Conservation (phyloP, 2,797 vertebrate species). For the Bryconaethiops microstoma region DNA sequence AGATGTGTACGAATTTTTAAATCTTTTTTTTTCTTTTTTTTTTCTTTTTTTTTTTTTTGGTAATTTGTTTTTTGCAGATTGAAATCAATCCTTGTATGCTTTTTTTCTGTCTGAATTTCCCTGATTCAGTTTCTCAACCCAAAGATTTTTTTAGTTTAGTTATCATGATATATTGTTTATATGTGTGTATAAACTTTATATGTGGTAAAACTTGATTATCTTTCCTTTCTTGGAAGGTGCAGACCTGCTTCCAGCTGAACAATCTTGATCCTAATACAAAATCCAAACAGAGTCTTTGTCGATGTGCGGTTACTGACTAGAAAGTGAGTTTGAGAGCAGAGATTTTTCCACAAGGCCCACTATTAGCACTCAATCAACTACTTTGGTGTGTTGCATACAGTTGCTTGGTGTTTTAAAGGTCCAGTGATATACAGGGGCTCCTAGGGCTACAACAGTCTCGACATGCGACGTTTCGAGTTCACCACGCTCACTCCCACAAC, state of each 20-base stretch:
- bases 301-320: constrained; percentile 39
- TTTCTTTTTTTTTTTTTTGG: constrained; percentile 18
- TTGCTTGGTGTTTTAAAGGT: too few relatives aligned
- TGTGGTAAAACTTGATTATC: constrained; percentile 63
- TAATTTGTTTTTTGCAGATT: constrained; percentile 51
- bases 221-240: constrained; percentile 67
- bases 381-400: too few relatives aligned
- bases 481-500: too few relatives aligned
- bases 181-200: constrained; percentile 66
- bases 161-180: constrained; percentile 66
- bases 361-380: too few relatives aligned
- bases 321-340: background rate
- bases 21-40: constrained; percentile 38
- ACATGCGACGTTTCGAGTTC: too few relatives aligned
- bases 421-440: too few relatives aligned
- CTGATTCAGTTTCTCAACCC: constrained; percentile 74
- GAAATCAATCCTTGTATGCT: constrained; percentile 56
- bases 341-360: too few relatives aligned
- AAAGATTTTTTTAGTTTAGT: constrained; percentile 79
- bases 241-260: constrained; percentile 70
- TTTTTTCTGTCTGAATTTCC: constrained; percentile 48
- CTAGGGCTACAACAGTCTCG: too few relatives aligned
- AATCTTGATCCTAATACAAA: constrained; percentile 66
- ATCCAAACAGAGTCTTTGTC: constrained; percentile 30
- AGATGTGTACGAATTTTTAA: constrained; percentile 51